Conservation (phyloP, 2,888 invertebrate genomes). For the Plagiodera versicolora region DNA sequence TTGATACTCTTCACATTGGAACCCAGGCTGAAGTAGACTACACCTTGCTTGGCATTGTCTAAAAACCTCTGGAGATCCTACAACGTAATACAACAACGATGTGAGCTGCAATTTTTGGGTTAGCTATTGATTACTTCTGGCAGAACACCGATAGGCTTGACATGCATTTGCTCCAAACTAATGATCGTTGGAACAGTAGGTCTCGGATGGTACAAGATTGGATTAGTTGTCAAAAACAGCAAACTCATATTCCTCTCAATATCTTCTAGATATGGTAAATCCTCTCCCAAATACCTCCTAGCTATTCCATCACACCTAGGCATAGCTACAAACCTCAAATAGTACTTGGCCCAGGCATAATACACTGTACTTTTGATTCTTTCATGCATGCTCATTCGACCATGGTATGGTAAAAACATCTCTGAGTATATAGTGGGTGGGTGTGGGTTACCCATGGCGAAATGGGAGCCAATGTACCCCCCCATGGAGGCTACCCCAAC, state of each 20-base stretch:
- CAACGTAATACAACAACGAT: no score
- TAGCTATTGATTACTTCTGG: slow-evolving; percentile 13
- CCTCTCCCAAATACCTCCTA: slow-evolving; percentile 7
- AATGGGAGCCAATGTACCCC: slow-evolving; percentile 38
- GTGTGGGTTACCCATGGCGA: slow-evolving; percentile 40
- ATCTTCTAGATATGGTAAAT: background rate
- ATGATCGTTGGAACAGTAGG: slow-evolving; percentile 14
- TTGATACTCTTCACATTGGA: slow-evolving; percentile 50
- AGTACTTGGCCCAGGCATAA: slow-evolving; percentile 38
- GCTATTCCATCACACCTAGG: background rate
- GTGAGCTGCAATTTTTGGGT: no score
- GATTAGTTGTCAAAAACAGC: slow-evolving; percentile 12
- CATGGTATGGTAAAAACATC: slow-evolving; percentile 40
- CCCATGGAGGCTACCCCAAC: slow-evolving; percentile 42
- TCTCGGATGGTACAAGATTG: slow-evolving; percentile 1
- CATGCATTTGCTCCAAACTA: slow-evolving; percentile 3
- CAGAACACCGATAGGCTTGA: slow-evolving; percentile 6
- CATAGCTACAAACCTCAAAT: slow-evolving; percentile 34
- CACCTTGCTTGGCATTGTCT: slow-evolving; percentile 48
- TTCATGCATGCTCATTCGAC: slow-evolving; percentile 52
- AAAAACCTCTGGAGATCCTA: slow-evolving; percentile 50
- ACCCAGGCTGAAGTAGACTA: slow-evolving; percentile 54
- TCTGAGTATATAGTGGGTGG: slow-evolving; percentile 42
- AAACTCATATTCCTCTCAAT: slow-evolving; percentile 10
- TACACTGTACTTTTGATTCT: slow-evolving; percentile 41